These are phyloP conservation scores for Capreolus pygargus DNA, from an alignment of 2,113 vertebrate species.

Conservation along the genomic window DNA sequence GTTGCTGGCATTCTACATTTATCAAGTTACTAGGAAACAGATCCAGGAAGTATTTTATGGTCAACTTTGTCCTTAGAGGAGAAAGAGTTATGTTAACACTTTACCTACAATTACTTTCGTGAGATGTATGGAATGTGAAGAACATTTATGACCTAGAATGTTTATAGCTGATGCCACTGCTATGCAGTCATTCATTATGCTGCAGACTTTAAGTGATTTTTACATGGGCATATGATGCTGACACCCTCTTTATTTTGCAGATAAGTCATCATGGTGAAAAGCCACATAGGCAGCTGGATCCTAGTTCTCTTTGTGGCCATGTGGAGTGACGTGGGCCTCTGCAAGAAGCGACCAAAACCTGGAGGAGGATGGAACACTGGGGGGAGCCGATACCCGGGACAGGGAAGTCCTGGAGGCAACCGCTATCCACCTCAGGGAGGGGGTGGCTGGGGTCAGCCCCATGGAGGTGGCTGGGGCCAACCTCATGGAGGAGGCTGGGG, in stretches of 20 bases:
- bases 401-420: slow-evolving; percentile 68
- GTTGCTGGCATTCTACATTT: background rate
- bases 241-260: slow-evolving; percentile 56
- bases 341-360: slow-evolving; percentile 80
- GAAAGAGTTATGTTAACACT: background rate
- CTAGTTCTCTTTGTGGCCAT: slow-evolving; percentile 71
- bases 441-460: slow-evolving; percentile 52
- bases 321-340: slow-evolving; percentile 64
- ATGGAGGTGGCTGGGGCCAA: slow-evolving; percentile 14
- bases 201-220: background rate
- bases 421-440: slow-evolving; percentile 69
- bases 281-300: slow-evolving; percentile 63
- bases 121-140: background rate
- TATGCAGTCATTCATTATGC: background rate
- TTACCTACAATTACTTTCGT: background rate
- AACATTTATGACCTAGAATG: background rate
- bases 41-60: background rate
- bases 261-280: slow-evolving; percentile 73
- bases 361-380: slow-evolving; percentile 70
- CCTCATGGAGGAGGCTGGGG: slow-evolving; percentile 40
- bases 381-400: slow-evolving; percentile 70
- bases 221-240: background rate
- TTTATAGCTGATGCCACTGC: background rate
- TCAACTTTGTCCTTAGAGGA: background rate
- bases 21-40: background rate